phyloP scores from a whole-genome alignment of 2,797 vertebrate genomes.

The Sebastes minor region DNA sequence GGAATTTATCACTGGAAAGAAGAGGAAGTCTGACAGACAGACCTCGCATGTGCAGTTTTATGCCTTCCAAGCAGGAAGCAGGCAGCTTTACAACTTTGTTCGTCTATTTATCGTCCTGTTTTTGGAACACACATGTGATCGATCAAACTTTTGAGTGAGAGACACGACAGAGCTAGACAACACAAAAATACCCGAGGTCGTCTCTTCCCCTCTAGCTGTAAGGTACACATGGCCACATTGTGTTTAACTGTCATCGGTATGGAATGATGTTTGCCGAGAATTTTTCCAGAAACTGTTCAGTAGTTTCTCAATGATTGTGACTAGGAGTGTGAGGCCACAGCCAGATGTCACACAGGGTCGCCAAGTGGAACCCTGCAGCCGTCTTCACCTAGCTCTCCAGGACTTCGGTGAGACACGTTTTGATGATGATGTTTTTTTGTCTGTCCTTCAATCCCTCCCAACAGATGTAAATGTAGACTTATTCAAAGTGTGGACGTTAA shows the following conservation, averaged over 20 bases:
- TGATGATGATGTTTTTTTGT: neutral
- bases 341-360: slow-evolving; percentile 10
- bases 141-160: slow-evolving; percentile 11
- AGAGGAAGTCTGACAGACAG: slow-evolving; percentile 59
- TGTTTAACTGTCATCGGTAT: neutral
- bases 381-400: slow-evolving; percentile 26
- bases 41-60: slow-evolving; percentile 24
- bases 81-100: slow-evolving; percentile 20
- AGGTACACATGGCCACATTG: neutral
- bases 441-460: neutral
- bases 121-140: slow-evolving; percentile 28
- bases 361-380: slow-evolving; percentile 34
- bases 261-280: neutral
- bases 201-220: neutral
- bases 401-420: slow-evolving; percentile 59
- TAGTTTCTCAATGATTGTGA: slow-evolving; percentile 12
- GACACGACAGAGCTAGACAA: neutral
- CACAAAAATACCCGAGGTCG: slow-evolving; percentile 6
- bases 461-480: neutral
- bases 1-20: slow-evolving; percentile 42
- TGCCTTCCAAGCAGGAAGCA: slow-evolving; percentile 38
- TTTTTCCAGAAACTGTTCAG: neutral
- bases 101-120: slow-evolving; percentile 20
- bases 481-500: neutral
- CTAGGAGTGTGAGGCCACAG: slow-evolving; percentile 55